Base-by-base conservation (phyloP, 2,888 invertebrate genomes). In the Oegoconia quadripuncta region DNA sequence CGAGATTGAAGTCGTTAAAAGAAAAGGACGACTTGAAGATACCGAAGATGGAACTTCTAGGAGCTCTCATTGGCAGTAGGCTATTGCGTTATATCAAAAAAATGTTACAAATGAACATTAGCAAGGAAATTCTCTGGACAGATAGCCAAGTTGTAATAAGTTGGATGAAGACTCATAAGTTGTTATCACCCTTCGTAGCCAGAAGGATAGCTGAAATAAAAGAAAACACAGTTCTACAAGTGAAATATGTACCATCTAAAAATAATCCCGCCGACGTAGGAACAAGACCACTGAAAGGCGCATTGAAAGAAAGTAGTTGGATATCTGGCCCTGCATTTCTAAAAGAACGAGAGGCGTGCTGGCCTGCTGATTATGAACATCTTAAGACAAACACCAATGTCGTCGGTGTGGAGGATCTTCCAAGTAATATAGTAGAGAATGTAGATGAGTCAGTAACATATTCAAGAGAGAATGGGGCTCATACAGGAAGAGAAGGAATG, bases 131-230 rank as follows among this genome's bases (percentile, higher is more conserved):
- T 4, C 7, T 52, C 6, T 52, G 46, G 48, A 40, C 47, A 1
- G 52, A 49, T n/a, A 52, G 52, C 31, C 32, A 23, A 5, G 27
- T 52, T 11, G 47, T 42, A 0, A 2, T 46, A 0, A 14, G n/a
- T 4, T 50, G 48, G 50, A 9, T 25, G 3, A 34, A 36, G 5
- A 34, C 44, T 1, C 25, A 37, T 11, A 50, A 49, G 28, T 20
- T 54, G 2, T 13, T 49, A 1, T 32, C 46, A 8, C 49, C 49
- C 6, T 53, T 53, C 33, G 37, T 50, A 1, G 1, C 35, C 0
- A 44, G 32, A 25, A 16, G 49, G 27, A 11, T 53, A 3, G 12
- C 37, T 6, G 46, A 50, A 16, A 46, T 53, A 0, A 49, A 37
- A 17, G 9, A 27, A 6, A 38, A 29, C 14, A 16, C 9, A 34